Conservation (phyloP, 2,113 vertebrate genomes). For the Plestiodon gilberti region DNA sequence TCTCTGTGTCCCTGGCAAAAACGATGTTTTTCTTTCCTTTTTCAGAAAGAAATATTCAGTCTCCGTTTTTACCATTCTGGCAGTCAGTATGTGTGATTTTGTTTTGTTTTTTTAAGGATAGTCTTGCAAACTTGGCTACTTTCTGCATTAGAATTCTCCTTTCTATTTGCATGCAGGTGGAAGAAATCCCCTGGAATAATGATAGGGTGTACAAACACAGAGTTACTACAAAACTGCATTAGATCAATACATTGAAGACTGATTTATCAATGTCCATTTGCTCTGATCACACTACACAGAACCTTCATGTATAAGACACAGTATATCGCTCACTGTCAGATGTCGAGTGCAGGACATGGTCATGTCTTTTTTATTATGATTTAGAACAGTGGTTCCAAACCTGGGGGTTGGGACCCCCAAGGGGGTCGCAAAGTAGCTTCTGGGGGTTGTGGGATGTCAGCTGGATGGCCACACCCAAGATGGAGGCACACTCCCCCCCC, state of each 20-base stretch:
- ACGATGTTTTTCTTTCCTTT: neutral
- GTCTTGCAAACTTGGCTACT: neutral
- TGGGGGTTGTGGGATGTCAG: too few species aligned
- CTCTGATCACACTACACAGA: neutral
- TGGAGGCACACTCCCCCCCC: too few species aligned
- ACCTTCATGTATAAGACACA: neutral
- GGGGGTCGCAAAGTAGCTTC: too few species aligned
- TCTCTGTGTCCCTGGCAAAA: neutral
- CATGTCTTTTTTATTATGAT: too few species aligned
- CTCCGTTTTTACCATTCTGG: neutral
- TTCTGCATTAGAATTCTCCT: neutral
- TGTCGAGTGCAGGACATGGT: too few species aligned
- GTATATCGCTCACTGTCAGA: too few species aligned
- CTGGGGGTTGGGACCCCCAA: too few species aligned
- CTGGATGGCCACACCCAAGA: too few species aligned
- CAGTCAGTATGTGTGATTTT: neutral
- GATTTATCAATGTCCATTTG: neutral
- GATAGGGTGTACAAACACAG: neutral
- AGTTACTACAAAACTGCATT: neutral
- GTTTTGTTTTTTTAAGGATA: neutral
- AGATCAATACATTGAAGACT: neutral
- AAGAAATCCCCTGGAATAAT: too few species aligned
- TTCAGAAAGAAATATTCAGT: neutral
- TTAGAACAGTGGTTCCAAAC: too few species aligned
- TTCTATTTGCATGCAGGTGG: neutral